Conservation (phyloP, 1,140 invertebrate species). For the Aphidius ervi region DNA sequence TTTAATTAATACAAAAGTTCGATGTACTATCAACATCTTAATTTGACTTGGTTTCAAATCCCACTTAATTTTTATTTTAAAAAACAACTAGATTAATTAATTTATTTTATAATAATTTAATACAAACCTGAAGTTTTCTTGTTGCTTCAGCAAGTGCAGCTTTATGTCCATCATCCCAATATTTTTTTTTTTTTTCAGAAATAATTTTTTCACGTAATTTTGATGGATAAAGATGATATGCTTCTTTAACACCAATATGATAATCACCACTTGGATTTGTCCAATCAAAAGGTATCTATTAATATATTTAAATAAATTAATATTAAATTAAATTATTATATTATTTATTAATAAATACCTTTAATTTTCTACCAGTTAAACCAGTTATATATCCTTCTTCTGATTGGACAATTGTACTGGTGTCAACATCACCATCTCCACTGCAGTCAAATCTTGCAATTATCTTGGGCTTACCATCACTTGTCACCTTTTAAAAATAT, state of each 20-base stretch:
- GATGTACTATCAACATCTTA: constrained; percentile 36
- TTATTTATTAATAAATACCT: constrained; percentile 55
- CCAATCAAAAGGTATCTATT: constrained; percentile 79
- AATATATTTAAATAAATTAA: constrained; percentile 16
- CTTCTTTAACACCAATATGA: constrained; percentile 81
- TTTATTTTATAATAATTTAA: too few species aligned
- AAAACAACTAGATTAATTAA: constrained; percentile 8
- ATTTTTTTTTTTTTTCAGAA: constrained; percentile 75
- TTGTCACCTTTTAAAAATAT: constrained; percentile 65
- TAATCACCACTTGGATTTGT: constrained; percentile 78
- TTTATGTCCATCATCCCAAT: constrained; percentile 84
- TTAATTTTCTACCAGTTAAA: constrained; percentile 81
- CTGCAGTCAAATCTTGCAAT: constrained; percentile 93
- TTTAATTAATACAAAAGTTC: constrained; percentile 35
- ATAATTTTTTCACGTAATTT: constrained; percentile 79
- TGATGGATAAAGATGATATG: constrained; percentile 82
- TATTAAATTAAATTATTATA: not conserved
- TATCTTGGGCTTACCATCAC: constrained; percentile 85
- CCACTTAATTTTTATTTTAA: constrained; percentile 21
- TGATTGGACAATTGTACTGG: constrained; percentile 75
- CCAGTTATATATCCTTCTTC: constrained; percentile 77
- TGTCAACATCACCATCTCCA: constrained; percentile 91
- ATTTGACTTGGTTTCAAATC: constrained; percentile 35
- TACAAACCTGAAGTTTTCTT: constrained; percentile 61
- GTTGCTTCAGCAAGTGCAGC: constrained; percentile 70